These are phyloP conservation scores for Pterobdella sp. DNA, from an alignment of 2,888 invertebrate genomes.

Conservation along the genomic window DNA sequence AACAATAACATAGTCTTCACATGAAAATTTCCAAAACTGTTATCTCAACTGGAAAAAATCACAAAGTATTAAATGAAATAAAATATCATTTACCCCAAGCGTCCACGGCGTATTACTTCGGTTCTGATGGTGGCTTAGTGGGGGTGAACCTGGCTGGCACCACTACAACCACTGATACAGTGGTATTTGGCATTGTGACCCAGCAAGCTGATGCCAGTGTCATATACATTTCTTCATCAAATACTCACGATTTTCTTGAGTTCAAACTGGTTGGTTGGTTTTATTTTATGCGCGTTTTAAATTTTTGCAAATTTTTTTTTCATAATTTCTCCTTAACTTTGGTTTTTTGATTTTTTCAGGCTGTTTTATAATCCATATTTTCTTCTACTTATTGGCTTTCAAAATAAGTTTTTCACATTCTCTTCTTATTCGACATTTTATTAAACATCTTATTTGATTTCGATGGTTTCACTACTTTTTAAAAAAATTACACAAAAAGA, in stretches of 20 bases:
- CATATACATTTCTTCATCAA: constrained; percentile 75
- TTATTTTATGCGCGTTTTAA: background rate
- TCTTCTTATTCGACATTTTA: no score
- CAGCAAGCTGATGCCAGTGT: constrained; percentile 71
- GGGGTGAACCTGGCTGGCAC: constrained; percentile 71
- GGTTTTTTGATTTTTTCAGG: background rate
- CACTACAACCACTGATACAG: constrained; percentile 67
- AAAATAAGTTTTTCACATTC: no score
- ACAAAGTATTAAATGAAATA: no score
- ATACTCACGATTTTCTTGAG: constrained; percentile 88
- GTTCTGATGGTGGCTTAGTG: constrained; percentile 72
- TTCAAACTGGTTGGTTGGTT: constrained; percentile 68
- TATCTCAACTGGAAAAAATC: no score
- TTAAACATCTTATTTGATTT: no score
- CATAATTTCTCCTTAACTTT: background rate
- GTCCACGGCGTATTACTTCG: constrained; percentile 69
- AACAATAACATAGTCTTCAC: no score
- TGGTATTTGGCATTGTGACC: constrained; percentile 83
- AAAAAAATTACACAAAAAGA: no score
- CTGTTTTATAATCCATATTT: no score
- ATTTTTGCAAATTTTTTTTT: background rate
- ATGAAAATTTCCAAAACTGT: no score
- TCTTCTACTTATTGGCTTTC: no score
- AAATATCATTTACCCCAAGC: no score
- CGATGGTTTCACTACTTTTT: no score